A percentile compares a stretch with the other conserved stretches of the same genome.
These are phyloP conservation scores for Venusia cambrica DNA, from an alignment of 2,888 invertebrate genomes.

Conservation along the genomic window DNA sequence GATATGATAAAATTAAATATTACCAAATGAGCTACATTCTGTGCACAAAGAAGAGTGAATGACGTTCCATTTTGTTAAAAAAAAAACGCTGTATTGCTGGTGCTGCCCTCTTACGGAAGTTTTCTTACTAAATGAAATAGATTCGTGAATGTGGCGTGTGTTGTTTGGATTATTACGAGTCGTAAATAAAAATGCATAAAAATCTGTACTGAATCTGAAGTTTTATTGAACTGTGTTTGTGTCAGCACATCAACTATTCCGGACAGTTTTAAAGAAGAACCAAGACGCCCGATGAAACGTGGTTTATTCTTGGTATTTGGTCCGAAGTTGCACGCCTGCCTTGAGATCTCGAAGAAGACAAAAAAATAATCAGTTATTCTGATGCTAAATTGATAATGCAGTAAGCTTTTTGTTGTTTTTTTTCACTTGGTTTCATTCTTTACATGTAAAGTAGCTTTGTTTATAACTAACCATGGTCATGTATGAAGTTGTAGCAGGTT, in stretches of 20 bases:
- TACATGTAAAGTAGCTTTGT: conserved; percentile 13
- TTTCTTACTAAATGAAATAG: conserved; percentile 62
- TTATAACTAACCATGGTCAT: conserved; percentile 1
- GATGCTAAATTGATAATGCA: conserved; percentile 75
- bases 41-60: no score
- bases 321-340: conserved; percentile 79
- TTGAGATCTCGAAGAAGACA: conserved; percentile 74
- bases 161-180: conserved; percentile 76
- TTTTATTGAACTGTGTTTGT: conserved; percentile 53
- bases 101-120: conserved; percentile 62
- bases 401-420: conserved; percentile 60
- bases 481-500: conserved; percentile 47
- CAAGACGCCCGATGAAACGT: conserved; percentile 45
- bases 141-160: conserved; percentile 81
- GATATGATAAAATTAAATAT: neutral
- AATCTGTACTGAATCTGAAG: conserved; percentile 51
- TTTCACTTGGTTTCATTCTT: conserved; percentile 29
- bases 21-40: no score
- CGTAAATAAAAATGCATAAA: conserved; percentile 77
- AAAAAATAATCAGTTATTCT: conserved; percentile 71
- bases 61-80: no score
- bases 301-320: conserved; percentile 66
- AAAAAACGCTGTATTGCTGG: no score
- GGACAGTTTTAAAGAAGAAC: conserved; percentile 41
- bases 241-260: conserved; percentile 45